These are phyloP conservation scores for Blastomussa wellsi DNA, from an alignment of 92 coral and sea anemone species.

Conservation along the genomic window DNA sequence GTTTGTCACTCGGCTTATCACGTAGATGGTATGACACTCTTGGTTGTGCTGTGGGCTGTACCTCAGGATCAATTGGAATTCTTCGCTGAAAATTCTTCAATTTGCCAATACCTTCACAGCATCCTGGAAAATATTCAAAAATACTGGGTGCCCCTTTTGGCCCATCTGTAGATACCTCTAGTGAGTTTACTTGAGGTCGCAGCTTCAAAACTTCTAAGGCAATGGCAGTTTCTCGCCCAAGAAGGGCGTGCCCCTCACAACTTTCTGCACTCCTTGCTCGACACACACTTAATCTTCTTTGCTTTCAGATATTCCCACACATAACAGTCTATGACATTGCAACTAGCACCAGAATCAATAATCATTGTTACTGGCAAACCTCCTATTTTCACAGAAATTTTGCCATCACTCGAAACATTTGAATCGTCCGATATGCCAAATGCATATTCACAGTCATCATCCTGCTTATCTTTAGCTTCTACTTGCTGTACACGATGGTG, in stretches of 20 bases:
- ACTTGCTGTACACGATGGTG: slow-evolving; percentile 14
- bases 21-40: slow-evolving; percentile 43
- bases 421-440: background rate
- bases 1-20: slow-evolving; percentile 32
- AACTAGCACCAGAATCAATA: slow-evolving; percentile 63
- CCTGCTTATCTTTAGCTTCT: slow-evolving; percentile 13
- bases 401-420: slow-evolving; percentile 28
- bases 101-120: slow-evolving; percentile 57
- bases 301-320: slow-evolving; percentile 54
- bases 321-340: too few species aligned
- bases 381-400: slow-evolving; percentile 23
- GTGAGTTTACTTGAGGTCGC: slow-evolving; percentile 31
- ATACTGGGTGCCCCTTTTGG: slow-evolving; percentile 5
- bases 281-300: too few species aligned
- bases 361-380: slow-evolving; percentile 43
- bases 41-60: slow-evolving; percentile 49
- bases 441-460: slow-evolving; percentile 27
- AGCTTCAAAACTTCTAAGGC: slow-evolving; percentile 45
- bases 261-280: slow-evolving; percentile 25
- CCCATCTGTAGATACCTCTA: slow-evolving; percentile 6
- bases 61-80: slow-evolving; percentile 43
- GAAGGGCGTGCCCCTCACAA: slow-evolving; percentile 23
- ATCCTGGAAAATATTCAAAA: slow-evolving; percentile 46
- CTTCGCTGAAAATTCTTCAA: slow-evolving; percentile 46
- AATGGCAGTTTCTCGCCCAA: too few species aligned